Evolutionary conservation across 2,797 vertebrate species (phyloP).

Genomic region (Enteromius mattozi): DNA sequence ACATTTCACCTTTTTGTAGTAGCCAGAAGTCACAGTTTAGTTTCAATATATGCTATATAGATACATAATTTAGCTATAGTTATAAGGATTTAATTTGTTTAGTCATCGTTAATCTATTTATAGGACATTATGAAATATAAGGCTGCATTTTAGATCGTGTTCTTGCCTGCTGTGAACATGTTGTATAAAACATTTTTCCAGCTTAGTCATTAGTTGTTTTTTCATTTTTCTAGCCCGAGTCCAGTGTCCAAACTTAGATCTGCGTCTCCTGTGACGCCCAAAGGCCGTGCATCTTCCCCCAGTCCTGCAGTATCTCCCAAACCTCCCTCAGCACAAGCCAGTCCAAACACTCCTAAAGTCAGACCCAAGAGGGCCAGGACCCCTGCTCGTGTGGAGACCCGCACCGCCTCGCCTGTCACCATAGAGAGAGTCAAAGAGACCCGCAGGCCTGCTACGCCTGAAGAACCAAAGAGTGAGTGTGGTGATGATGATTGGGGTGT

Average conservation of each 20-base stretch:
- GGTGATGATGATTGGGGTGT: background rate
- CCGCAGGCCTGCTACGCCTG: constrained; percentile 63
- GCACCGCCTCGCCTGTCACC: constrained; percentile 71
- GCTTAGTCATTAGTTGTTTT: constrained; percentile 34
- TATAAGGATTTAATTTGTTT: background rate
- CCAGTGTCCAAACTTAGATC: constrained; percentile 84
- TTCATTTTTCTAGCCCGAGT: constrained; percentile 74
- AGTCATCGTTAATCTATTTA: background rate
- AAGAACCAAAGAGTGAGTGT: constrained; percentile 71
- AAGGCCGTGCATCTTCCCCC: constrained; percentile 80
- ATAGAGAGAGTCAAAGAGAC: constrained; percentile 68
- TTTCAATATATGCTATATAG: background rate
- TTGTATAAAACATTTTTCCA: background rate
- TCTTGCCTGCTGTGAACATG: background rate
- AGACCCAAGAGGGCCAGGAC: constrained; percentile 80
- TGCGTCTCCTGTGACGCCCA: constrained; percentile 82
- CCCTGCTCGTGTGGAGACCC: constrained; percentile 71
- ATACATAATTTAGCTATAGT: background rate
- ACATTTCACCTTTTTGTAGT: background rate
- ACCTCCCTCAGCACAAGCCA: constrained; percentile 72
- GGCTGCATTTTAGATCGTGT: background rate
- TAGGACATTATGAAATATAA: background rate
- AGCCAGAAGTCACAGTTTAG: background rate
- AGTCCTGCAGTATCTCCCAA: constrained; percentile 75
- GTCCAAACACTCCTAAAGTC: constrained; percentile 82